Evolutionary conservation across 2,888 invertebrate species (phyloP).

Genomic region (Cataglyphis cursor): DNA sequence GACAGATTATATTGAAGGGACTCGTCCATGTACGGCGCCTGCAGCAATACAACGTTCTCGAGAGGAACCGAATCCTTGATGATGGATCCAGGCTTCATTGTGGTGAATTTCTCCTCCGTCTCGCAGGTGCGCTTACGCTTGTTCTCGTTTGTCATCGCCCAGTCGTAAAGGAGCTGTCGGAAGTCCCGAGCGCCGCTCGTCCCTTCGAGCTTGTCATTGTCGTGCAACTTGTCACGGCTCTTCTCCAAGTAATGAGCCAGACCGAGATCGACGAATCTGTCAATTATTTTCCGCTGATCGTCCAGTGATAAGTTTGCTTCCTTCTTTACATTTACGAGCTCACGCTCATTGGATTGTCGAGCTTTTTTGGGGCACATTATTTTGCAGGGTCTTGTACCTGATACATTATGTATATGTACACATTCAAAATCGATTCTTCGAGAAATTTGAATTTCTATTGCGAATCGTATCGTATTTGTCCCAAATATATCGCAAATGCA

Average conservation of each 20-base stretch:
- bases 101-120: conserved; percentile 61
- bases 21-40: conserved; percentile 76
- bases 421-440: background rate
- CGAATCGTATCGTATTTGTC: background rate
- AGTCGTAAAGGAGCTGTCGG: conserved; percentile 74
- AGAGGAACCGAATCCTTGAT: conserved; percentile 74
- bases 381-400: conserved; percentile 76
- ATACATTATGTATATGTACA: too few species aligned
- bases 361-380: conserved; percentile 73
- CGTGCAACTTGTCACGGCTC: conserved; percentile 46
- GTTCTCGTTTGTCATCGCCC: conserved; percentile 62
- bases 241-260: conserved; percentile 73
- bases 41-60: conserved; percentile 69
- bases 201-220: conserved; percentile 29
- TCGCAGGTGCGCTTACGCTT: conserved; percentile 60
- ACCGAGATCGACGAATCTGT: conserved; percentile 76
- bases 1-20: conserved; percentile 77
- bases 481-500: background rate
- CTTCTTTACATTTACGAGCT: background rate
- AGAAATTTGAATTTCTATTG: background rate
- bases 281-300: conserved; percentile 68
- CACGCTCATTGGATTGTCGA: conserved; percentile 50
- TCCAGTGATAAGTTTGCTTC: conserved; percentile 17
- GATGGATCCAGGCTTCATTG: conserved; percentile 78
- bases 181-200: conserved; percentile 66